Conservation (phyloP, 2,797 vertebrate genomes). For the Serranus cabrilla region DNA sequence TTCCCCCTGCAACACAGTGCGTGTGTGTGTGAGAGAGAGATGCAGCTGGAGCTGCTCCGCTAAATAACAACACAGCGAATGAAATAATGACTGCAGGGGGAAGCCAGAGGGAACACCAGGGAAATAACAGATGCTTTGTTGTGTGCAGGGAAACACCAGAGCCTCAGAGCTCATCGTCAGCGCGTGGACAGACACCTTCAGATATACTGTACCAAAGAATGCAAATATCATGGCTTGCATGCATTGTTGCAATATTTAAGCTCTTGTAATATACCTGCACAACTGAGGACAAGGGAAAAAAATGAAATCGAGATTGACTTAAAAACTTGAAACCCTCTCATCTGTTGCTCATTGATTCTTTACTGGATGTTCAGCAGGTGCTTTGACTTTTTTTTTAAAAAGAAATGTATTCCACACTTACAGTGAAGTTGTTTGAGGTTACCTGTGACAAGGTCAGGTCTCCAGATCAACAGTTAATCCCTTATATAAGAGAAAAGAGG, state of each 20-base stretch:
- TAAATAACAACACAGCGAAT: background rate
- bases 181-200: background rate
- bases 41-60: background rate
- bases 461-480: slow-evolving; percentile 72
- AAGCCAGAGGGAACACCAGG: background rate
- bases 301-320: background rate
- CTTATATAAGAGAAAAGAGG: slow-evolving; percentile 82
- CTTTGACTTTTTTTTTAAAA: background rate
- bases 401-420: background rate
- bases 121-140: background rate
- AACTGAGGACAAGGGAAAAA: background rate
- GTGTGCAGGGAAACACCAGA: background rate
- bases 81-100: background rate
- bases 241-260: background rate
- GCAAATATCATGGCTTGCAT: background rate
- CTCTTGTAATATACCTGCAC: too few relatives aligned
- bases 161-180: background rate
- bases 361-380: background rate
- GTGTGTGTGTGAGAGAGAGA: background rate
- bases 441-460: slow-evolving; percentile 31
- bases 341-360: background rate
- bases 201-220: background rate
- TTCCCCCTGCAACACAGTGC: background rate
- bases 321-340: background rate
- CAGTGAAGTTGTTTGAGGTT: background rate